These are phyloP conservation scores for Ypsolopha scabrella DNA, from an alignment of 2,888 invertebrate genomes.

Conservation along the genomic window DNA sequence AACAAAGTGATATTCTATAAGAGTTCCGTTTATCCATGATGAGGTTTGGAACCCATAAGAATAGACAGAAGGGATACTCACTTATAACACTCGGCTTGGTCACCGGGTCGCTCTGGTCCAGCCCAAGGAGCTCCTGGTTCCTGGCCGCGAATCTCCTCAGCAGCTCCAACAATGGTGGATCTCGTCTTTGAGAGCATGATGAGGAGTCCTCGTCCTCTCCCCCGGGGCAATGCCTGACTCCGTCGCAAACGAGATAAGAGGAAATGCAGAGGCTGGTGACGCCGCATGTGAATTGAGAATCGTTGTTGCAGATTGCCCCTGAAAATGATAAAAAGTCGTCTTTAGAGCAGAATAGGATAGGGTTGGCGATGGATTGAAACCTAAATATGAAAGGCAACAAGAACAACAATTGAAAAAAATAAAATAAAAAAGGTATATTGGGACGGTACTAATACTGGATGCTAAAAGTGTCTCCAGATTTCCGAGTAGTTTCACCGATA, in stretches of 20 bases:
- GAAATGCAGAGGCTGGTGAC: conserved; percentile 71
- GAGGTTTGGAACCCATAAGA: not conserved
- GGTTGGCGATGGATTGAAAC: not conserved
- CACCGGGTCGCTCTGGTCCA: conserved; percentile 47
- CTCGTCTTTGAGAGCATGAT: conserved; percentile 45
- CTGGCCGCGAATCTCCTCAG: conserved; percentile 50
- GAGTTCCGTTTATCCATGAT: no score
- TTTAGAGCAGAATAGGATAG: not conserved
- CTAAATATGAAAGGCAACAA: no score
- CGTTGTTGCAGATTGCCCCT: conserved; percentile 52
- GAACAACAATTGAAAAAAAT: no score
- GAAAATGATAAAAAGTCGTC: conserved; percentile 14
- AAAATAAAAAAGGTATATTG: no score
- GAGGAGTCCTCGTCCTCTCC: conserved; percentile 69
- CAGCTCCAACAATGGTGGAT: conserved; percentile 53
- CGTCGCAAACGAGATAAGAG: conserved; percentile 75
- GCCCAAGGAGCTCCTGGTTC: conserved; percentile 52
- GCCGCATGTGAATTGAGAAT: conserved; percentile 51
- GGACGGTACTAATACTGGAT: no score
- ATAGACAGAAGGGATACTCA: conserved; percentile 26
- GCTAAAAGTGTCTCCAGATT: no score
- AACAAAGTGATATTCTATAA: no score
- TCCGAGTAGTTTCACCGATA: no score
- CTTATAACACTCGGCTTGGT: conserved; percentile 63
- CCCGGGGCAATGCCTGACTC: conserved; percentile 74